Conservation (phyloP, 2,797 vertebrate genomes). For the Bucorvus abyssinicus region DNA sequence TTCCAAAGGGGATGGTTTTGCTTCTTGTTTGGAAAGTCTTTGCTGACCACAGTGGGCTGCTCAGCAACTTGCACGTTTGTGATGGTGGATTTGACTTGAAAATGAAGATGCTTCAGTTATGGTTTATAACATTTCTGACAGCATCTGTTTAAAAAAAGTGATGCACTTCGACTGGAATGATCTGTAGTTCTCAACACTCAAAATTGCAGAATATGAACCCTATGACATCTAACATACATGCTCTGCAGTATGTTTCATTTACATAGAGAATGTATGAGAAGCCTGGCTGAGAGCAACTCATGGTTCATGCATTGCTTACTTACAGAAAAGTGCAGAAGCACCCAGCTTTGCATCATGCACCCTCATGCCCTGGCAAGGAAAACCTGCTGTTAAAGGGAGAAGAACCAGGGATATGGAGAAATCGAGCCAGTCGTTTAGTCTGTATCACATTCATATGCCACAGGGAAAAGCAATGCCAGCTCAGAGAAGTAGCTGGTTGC, state of each 20-base stretch:
- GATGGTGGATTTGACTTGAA: not conserved
- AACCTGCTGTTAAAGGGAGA: not conserved
- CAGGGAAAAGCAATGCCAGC: not conserved
- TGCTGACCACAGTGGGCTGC: not conserved
- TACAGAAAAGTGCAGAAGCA: not conserved
- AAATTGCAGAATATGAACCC: not conserved
- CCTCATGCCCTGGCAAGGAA: not conserved
- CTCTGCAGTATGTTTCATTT: conserved; percentile 31
- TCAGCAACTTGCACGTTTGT: not conserved
- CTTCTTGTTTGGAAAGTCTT: not conserved
- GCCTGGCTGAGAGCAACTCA: not conserved
- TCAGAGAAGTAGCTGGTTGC: not conserved
- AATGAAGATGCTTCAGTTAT: not conserved
- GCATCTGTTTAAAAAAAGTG: not conserved
- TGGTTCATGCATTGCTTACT: conserved; percentile 3
- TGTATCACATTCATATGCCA: not conserved
- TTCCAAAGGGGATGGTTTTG: not conserved
- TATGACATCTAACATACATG: not conserved
- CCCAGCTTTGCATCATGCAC: not conserved
- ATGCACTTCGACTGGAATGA: not conserved
- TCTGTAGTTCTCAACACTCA: not conserved
- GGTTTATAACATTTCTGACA: not conserved
- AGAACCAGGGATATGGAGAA: not conserved
- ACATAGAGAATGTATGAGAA: not conserved
- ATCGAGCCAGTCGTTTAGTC: not conserved